Conservation (phyloP, 2,888 invertebrate species). For the Luffia ferchaultella region DNA sequence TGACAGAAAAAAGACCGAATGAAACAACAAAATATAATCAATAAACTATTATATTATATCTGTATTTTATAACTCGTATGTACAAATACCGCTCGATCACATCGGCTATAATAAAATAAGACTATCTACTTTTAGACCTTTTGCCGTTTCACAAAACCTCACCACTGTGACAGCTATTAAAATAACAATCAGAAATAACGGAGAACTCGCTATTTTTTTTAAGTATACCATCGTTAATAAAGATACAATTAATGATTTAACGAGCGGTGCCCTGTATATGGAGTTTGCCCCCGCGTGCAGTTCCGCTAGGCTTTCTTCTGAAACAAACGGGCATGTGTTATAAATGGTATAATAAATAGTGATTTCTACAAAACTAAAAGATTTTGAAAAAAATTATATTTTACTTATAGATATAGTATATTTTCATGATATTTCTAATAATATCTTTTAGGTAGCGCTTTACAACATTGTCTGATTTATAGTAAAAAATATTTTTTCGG, state of each 20-base stretch:
- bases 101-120: background rate
- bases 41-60: background rate
- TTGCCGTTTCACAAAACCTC: background rate
- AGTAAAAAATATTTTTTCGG: too few relatives aligned
- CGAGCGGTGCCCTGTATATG: slow-evolving; percentile 25
- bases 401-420: background rate
- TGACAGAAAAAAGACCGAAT: background rate
- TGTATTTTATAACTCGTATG: background rate
- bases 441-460: background rate
- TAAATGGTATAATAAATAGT: background rate
- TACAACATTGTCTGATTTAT: background rate
- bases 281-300: slow-evolving; percentile 43
- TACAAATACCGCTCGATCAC: background rate
- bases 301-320: slow-evolving; percentile 61
- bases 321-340: slow-evolving; percentile 40
- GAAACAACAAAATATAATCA: background rate
- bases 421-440: background rate
- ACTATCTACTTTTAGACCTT: background rate
- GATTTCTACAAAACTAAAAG: background rate
- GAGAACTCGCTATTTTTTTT: background rate
- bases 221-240: background rate
- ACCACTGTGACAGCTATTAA: background rate
- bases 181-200: background rate
- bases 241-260: background rate
- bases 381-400: background rate